Evolutionary conservation across 2,888 invertebrate species (phyloP), one percentile per base, ranked within the genome.

Genomic region (Caenorhabditis imperialis): DNA sequence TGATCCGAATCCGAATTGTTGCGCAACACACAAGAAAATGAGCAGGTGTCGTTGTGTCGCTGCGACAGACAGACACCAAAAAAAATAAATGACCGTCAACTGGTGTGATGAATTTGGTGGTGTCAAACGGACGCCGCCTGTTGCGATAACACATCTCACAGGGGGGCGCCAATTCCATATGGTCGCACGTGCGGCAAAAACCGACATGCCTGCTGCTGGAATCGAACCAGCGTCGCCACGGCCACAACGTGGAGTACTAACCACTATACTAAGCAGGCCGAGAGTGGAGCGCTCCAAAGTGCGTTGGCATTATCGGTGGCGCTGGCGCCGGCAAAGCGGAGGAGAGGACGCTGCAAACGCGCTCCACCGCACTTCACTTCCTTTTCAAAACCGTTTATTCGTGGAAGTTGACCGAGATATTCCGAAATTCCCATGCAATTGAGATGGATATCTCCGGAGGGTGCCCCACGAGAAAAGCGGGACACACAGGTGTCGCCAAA

Each of bases 221-320:
- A 85, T 85, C 83, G 83, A 85, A 84, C 84, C 82, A 74, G 77
- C 80, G 85, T 85, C 84, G 85, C 84, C 82, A 84, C 85, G 85
- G 85, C 84, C 83, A 85, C 85, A 85, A 85, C 85, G 84, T 84
- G 82, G 84, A 85, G 85, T 85, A 85, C 84, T 83, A 84, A 85
- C 84, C 85, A 85, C 85, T 85, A 85, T 85, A 81, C 80, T 76
- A 81, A 47, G 22, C 14, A 23, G 35, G 20, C 45, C 33, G 30
- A 23, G 25, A 14, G 10, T 16, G n/a, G 40, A 20, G 18, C 10
- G 40, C 12, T 14, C 16, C 23, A 22, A 2, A 25, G 20, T 10
- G 35, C 50, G 50, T 35, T 50, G 33, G 35, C 20, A 50, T 35
- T 6, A 18, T 3, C 35, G 50, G 18, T 20, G 50, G 3, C n/a